Evolutionary conservation across 2,797 vertebrate species (phyloP), one percentile per base, ranked within the genome.

Genomic region (Poecile montanus): DNA sequence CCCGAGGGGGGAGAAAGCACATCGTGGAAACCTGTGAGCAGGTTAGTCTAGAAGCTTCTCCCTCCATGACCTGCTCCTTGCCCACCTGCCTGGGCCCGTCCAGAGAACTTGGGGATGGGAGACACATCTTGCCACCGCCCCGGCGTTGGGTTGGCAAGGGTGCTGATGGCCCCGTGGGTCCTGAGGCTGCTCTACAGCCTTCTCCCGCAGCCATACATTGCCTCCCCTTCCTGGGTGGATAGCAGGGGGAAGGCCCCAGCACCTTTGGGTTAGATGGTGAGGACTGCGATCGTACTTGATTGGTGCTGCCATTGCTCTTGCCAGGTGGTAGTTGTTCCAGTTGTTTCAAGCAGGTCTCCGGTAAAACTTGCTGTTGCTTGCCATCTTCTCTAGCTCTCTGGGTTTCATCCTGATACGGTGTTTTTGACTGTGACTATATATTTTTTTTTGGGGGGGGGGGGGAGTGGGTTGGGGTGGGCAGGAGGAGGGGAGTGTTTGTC

Each of bases 21-120:
- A 42, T 70, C 71, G 77, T 42, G 83, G 67, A 89, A 79, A 86
- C 48, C 80, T 88, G 80, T 44, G 74, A 80, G 16, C 76, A 90
- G 95, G 83, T 86, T 58, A 70, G 92, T 95, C 96, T 87, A 63
- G 96, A 96, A 96, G 86, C 70, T 95, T 96, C 93, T 93, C 30
- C 53, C 12, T 65, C 66, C 30, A 0, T 42, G 45, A 76, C 85
- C 91, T 11, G 1, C 51, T 26, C 82, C 25, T 83, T 68, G 58
- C 42, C 54, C 66, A 9, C 47, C 66, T 6, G 3, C 57, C 47
- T 29, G 83, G 61, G 47, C 38, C 47, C 2, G 2, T 93, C 73
- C 3, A 0, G 61, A 71, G 88, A 65, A 86, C 86, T 32, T 88
- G 80, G 82, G 70, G 38, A 58, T 42, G 50, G 61, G 72, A 57